Conservation (phyloP, 2,888 invertebrate genomes). For the Drosophila mayaguana region DNA sequence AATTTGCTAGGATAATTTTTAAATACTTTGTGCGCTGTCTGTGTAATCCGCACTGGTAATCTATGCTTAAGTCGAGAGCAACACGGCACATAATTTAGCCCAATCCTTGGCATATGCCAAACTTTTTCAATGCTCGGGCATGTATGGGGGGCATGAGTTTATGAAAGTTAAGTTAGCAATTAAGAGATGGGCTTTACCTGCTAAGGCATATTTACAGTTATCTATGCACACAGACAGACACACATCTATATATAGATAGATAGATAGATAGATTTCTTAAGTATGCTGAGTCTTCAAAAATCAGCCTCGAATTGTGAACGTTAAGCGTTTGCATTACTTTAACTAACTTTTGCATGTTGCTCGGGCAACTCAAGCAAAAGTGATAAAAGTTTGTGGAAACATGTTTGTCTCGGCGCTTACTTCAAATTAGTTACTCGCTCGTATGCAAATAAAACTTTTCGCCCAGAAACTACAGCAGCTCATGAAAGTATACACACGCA, state of each 20-base stretch:
- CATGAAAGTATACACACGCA: slow-evolving; percentile 9
- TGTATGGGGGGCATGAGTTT: not conserved
- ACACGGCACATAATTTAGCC: slow-evolving; percentile 44
- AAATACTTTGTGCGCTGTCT: slow-evolving; percentile 51
- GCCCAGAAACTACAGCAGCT: slow-evolving; percentile 15
- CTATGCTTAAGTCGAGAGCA: slow-evolving; percentile 46
- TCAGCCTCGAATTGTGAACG: slow-evolving; percentile 9
- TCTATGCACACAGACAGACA: no score
- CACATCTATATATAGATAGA: not conserved
- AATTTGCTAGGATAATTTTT: slow-evolving; percentile 44
- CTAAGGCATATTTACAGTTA: not conserved
- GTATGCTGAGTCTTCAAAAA: not conserved
- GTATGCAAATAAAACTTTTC: slow-evolving; percentile 54
- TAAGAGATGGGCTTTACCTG: slow-evolving; percentile 5
- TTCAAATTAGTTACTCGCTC: slow-evolving; percentile 54
- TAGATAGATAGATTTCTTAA: not conserved
- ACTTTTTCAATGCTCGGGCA: slow-evolving; percentile 15
- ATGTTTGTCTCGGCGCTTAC: slow-evolving; percentile 44
- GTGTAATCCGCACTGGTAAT: slow-evolving; percentile 55
- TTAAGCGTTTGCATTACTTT: slow-evolving; percentile 37
- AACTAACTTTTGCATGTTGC: slow-evolving; percentile 41
- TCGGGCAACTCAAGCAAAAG: slow-evolving; percentile 29
- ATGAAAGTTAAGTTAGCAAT: slow-evolving; percentile 12
- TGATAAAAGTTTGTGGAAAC: slow-evolving; percentile 39
- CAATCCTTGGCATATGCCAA: slow-evolving; percentile 35